These are phyloP conservation scores for Mylabris sibirica DNA, from an alignment of 2,888 invertebrate species.

Conservation along the genomic window DNA sequence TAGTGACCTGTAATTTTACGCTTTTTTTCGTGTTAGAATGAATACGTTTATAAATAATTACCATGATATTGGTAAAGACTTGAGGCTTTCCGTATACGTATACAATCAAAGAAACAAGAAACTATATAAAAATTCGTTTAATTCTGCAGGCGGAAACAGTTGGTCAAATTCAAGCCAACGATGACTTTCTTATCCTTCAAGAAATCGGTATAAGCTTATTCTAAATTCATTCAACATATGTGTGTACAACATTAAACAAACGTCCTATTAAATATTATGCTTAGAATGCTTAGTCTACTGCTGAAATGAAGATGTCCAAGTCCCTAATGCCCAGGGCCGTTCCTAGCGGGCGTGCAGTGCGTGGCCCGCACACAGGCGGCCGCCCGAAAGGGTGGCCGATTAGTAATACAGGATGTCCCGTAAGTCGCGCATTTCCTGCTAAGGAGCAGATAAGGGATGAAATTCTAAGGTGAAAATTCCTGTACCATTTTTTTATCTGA, in stretches of 20 bases:
- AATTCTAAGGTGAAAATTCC: no score
- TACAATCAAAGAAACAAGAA: neutral
- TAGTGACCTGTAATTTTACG: neutral
- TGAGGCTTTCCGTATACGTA: neutral
- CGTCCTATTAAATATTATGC: no score
- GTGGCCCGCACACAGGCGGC: no score
- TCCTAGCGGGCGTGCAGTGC: no score
- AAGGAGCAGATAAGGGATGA: no score
- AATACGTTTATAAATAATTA: neutral
- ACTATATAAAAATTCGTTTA: neutral
- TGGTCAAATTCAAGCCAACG: slow-evolving; percentile 2
- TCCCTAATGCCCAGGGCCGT: no score
- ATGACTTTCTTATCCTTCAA: neutral
- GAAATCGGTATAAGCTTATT: neutral
- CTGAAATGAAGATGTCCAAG: no score
- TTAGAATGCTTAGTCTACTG: no score
- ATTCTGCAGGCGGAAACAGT: neutral
- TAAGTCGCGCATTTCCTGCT: no score
- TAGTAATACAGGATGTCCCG: no score
- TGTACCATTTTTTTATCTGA: no score
- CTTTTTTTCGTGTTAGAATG: neutral
- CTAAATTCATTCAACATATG: neutral
- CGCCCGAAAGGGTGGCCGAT: no score
- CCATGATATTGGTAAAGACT: neutral
- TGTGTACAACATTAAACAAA: neutral